Evolutionary conservation across 2,113 vertebrate species (phyloP).

Genomic region (Abramis brama): DNA sequence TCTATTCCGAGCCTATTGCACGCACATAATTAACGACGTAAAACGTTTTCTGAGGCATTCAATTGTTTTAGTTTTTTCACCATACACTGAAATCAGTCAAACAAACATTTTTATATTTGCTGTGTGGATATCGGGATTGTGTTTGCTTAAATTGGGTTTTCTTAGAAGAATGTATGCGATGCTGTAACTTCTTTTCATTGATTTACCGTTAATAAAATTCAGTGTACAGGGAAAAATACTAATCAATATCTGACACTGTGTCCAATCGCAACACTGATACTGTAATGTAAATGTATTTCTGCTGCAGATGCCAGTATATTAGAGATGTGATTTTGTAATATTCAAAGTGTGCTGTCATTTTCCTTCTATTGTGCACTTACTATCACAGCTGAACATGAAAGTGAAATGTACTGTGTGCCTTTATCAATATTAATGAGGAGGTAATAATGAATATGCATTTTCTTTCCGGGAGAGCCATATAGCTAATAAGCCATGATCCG

Average conservation of each 20-base stretch:
- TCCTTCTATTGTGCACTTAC: constrained; percentile 33
- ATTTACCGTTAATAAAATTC: background rate
- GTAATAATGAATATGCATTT: constrained; percentile 56
- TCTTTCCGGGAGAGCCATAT: constrained; percentile 56
- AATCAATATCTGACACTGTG: constrained; percentile 27
- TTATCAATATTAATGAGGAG: constrained; percentile 50
- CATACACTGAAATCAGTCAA: constrained; percentile 14
- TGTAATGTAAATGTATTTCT: constrained; percentile 35
- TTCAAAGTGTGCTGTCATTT: background rate
- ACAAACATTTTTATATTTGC: constrained; percentile 9
- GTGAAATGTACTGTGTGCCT: constrained; percentile 56
- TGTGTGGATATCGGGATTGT: constrained; percentile 1
- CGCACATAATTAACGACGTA: background rate
- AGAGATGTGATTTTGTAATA: background rate
- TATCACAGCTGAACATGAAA: constrained; percentile 45
- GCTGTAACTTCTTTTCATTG: constrained; percentile 1
- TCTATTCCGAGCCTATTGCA: background rate
- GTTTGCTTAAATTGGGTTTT: constrained; percentile 20
- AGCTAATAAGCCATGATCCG: constrained; percentile 59
- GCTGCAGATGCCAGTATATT: background rate
- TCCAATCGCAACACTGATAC: constrained; percentile 5
- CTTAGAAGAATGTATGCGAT: background rate
- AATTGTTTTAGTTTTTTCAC: background rate
- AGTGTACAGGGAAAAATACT: background rate
- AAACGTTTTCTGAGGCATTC: background rate